Evolutionary conservation across 2,113 vertebrate species (phyloP), one percentile per base, ranked within the genome.

Genomic region (Chauna torquata): DNA sequence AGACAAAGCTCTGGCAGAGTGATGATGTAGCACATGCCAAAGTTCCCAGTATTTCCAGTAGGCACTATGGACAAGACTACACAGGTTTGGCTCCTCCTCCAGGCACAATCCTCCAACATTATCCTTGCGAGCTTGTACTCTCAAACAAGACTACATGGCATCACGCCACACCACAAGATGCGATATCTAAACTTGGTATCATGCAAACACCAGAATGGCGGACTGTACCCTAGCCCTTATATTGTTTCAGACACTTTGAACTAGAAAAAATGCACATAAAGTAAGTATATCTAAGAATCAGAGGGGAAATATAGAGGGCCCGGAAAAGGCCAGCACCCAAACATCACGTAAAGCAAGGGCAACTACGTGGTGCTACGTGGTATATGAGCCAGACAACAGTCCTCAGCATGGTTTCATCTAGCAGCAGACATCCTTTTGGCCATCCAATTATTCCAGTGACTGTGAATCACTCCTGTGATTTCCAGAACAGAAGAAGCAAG

Each of bases 131-230:
- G 52, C 38, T 12, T 2, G 4, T 11, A 22, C 45, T 71, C 72
- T 58, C 54, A 36, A 62, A 66, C 13, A 75, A 83, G 36, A 24
- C 52, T 5, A 52, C 8, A 3, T 1, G 23, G 72, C 71, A 83
- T 22, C 52, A 30, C 0, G 0, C 42, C 70, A 64, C 32, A 65
- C 28, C 66, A 34, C 4, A 17, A 55, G 36, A 55, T 0, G 1
- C 2, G 7, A 78, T 32, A 36, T 28, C 30, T 47, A 9, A 0
- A 0, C 45, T 2, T 47, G 65, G 22, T 38, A 57, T 28, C 28
- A 13, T 2, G 34, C 0, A 0, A 47, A 49, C 30, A 66, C 9
- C 71, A 80, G 16, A 27, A 12, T 2, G 12, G 27, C 23, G 19
- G 25, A 24, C 36, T 14, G 11, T 9, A 28, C 44, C 40, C 50